A percentile compares a stretch with the other conserved stretches of the same genome.
Evolutionary conservation across 1,140 invertebrate genomes (phyloP).

Genomic region (Camponotus pennsylvanicus): DNA sequence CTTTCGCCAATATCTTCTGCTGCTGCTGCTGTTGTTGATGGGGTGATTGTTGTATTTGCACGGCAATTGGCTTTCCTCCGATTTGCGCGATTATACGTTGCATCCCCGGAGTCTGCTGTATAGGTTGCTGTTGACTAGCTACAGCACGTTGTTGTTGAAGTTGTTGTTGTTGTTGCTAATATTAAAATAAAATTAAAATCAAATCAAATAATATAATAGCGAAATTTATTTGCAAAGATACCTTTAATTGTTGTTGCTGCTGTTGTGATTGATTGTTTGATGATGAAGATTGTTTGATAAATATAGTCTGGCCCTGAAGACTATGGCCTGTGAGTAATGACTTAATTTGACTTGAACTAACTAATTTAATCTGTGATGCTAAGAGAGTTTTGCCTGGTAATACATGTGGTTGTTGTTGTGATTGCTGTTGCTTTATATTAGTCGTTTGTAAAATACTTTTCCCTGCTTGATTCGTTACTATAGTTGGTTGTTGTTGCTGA

Average conservation of each 20-base stretch:
- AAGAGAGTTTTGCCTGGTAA: constrained; percentile 83
- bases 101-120: constrained; percentile 82
- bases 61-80: constrained; percentile 84
- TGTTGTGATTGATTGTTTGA: constrained; percentile 80
- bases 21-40: constrained; percentile 82
- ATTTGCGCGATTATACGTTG: constrained; percentile 85
- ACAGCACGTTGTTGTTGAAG: constrained; percentile 73
- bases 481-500: constrained; percentile 77
- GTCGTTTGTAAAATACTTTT: constrained; percentile 83
- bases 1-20: constrained; percentile 87
- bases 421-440: constrained; percentile 82
- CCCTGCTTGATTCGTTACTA: constrained; percentile 82
- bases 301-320: constrained; percentile 84
- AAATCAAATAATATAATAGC: neutral
- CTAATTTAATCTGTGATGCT: constrained; percentile 84
- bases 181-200: neutral
- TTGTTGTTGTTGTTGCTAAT: constrained; percentile 59
- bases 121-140: constrained; percentile 74
- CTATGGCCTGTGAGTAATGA: constrained; percentile 84
- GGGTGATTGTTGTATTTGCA: constrained; percentile 84
- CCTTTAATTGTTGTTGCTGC: constrained; percentile 79
- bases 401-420: constrained; percentile 81
- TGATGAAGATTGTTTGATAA: constrained; percentile 84
- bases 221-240: constrained; percentile 33
- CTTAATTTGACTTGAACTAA: constrained; percentile 84